phyloP scores from a whole-genome alignment of 2,113 vertebrate genomes.

The Chrysemys picta region DNA sequence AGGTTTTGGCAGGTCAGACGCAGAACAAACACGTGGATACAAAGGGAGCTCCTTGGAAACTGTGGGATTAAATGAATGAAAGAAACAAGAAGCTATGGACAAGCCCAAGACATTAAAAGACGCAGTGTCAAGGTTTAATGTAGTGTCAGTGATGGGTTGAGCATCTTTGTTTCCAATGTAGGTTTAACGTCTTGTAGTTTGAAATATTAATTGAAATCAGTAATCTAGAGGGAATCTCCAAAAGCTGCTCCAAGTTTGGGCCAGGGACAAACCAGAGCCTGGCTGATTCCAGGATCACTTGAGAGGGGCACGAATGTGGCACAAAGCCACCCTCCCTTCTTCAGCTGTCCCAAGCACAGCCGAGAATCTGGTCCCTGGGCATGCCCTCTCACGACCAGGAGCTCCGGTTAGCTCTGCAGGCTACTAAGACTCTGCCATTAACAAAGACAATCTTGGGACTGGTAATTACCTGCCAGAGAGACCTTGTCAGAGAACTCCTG shows the following conservation, averaged over 20 bases:
- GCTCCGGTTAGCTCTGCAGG: background rate
- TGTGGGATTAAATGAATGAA: slow-evolving; percentile 38
- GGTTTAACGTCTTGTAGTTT: background rate
- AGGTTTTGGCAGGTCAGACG: slow-evolving; percentile 60
- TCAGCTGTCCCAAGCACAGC: background rate
- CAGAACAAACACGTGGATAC: slow-evolving; percentile 17
- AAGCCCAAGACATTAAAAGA: background rate
- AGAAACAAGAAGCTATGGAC: background rate
- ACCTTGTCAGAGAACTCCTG: slow-evolving; percentile 42
- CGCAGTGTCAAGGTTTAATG: background rate
- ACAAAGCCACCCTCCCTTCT: background rate
- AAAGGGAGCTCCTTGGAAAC: slow-evolving; percentile 59
- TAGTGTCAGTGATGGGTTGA: background rate
- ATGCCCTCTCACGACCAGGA: background rate
- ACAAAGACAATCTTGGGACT: background rate
- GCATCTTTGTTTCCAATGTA: background rate
- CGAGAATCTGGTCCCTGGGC: background rate
- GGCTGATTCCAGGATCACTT: too few relatives aligned
- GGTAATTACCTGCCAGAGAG: slow-evolving; percentile 56
- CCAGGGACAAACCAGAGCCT: background rate
- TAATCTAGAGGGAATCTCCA: background rate
- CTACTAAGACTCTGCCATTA: background rate
- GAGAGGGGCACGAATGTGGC: background rate
- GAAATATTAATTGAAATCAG: background rate
- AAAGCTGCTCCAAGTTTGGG: background rate